phyloP scores from a whole-genome alignment of 2,113 vertebrate species.

The Acrocephalus kingi region DNA sequence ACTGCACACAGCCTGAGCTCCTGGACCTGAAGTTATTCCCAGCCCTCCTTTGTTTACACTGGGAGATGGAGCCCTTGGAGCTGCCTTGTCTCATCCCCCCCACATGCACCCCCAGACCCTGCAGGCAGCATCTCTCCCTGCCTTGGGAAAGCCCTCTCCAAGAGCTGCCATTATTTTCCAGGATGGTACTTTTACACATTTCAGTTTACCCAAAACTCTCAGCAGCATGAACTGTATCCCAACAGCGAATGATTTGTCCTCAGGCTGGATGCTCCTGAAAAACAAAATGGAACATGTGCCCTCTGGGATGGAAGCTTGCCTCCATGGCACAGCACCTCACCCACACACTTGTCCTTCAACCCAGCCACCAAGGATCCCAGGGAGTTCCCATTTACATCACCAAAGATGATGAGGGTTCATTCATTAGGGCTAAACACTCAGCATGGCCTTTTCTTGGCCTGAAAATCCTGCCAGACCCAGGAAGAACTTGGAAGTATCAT shows the following conservation, averaged over 20 bases:
- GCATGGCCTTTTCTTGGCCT: not conserved
- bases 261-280: slow-evolving; percentile 79
- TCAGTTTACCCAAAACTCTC: slow-evolving; percentile 85
- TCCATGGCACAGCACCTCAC: not conserved
- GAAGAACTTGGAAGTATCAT: not conserved
- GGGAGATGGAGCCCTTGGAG: fast-evolving
- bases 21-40: not conserved
- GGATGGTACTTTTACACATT: fast-evolving
- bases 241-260: slow-evolving; percentile 90
- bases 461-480: not conserved
- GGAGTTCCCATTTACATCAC: not conserved
- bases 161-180: not conserved
- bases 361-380: not conserved
- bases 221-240: slow-evolving; percentile 94
- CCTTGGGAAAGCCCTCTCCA: not conserved
- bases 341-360: not conserved
- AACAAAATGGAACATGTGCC: not conserved
- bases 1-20: not conserved
- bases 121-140: not conserved
- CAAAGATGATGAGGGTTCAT: not conserved
- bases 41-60: not conserved
- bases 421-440: not conserved
- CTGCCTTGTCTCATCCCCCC: not conserved
- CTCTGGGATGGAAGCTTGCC: not conserved
- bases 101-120: fast-evolving